A percentile compares a stretch with the other conserved stretches of the same genome.
phyloP scores from a whole-genome alignment of 30 jellyfish, hydroid and myxozoan species.

The Mastigias papua region DNA sequence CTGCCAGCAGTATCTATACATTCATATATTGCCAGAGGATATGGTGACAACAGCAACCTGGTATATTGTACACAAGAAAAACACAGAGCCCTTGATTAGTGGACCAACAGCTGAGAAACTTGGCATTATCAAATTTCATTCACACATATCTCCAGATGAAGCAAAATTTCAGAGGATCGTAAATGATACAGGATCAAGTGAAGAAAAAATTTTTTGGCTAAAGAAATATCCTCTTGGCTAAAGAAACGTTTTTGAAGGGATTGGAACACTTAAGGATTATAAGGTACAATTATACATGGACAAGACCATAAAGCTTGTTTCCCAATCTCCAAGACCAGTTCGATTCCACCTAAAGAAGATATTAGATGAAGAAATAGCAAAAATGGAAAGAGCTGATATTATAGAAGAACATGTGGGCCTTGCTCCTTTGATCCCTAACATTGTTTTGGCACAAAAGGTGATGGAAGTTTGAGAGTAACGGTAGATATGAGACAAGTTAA shows the following conservation, averaged over 20 bases:
- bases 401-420: constrained; percentile 65
- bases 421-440: constrained; percentile 75
- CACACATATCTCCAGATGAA: neutral
- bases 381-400: constrained; percentile 57
- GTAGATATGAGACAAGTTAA: constrained; percentile 48
- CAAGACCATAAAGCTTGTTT: neutral
- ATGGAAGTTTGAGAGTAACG: constrained; percentile 57
- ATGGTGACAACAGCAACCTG: constrained; percentile 28
- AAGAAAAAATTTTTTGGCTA: neutral
- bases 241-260: constrained; percentile 20
- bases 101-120: constrained; percentile 45
- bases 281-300: constrained; percentile 5
- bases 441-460: constrained; percentile 69
- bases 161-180: neutral
- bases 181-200: neutral
- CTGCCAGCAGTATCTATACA: too few species aligned
- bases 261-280: constrained; percentile 8
- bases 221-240: constrained; percentile 8
- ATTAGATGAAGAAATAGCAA: constrained; percentile 39
- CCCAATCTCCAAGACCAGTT: constrained; percentile 54
- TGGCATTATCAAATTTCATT: constrained; percentile 23
- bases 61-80: constrained; percentile 18
- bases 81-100: constrained; percentile 43
- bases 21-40: too few species aligned
- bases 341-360: constrained; percentile 52